Percentiles rank a stretch among this genome's conserved stretches.
Conservation (phyloP, 2,888 invertebrate species). For the Venustoraphidia nigricollis region DNA sequence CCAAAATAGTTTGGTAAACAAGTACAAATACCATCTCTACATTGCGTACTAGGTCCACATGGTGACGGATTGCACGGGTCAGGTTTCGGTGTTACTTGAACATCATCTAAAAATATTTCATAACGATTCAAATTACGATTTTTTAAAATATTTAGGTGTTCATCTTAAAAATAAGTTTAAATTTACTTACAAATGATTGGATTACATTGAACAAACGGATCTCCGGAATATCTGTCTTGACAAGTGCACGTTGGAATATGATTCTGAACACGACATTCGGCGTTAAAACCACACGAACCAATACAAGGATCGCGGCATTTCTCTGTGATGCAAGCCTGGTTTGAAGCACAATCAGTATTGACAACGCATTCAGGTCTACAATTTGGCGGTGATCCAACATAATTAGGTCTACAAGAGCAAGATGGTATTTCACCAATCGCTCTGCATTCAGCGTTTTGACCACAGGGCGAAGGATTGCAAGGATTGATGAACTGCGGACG, state of each 20-base stretch:
- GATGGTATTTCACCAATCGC: slow-evolving; percentile 40
- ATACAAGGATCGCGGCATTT: slow-evolving; percentile 56
- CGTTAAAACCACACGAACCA: slow-evolving; percentile 55
- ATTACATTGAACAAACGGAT: slow-evolving; percentile 46
- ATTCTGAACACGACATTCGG: slow-evolving; percentile 53
- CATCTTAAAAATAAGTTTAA: not conserved
- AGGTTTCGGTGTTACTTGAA: slow-evolving; percentile 7
- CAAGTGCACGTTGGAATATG: slow-evolving; percentile 54
- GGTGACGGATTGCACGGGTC: slow-evolving; percentile 62
- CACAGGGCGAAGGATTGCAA: slow-evolving; percentile 47
- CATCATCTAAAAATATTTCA: too few relatives aligned
- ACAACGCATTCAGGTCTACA: slow-evolving; percentile 60
- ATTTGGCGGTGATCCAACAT: slow-evolving; percentile 57
- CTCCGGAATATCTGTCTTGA: slow-evolving; percentile 42
- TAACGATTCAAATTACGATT: too few relatives aligned
- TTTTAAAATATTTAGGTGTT: not conserved
- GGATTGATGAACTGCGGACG: slow-evolving; percentile 31
- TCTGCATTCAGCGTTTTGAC: slow-evolving; percentile 44
- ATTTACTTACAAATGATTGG: slow-evolving; percentile 24
- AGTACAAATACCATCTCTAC: slow-evolving; percentile 56
- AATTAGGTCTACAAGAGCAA: slow-evolving; percentile 51
- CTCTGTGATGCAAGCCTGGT: slow-evolving; percentile 51
- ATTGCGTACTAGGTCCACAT: slow-evolving; percentile 64
- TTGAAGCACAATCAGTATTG: slow-evolving; percentile 51
- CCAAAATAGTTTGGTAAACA: slow-evolving; percentile 58